Base-by-base conservation (phyloP, 2,888 invertebrate species). In the Siphlonurus alternatus region DNA sequence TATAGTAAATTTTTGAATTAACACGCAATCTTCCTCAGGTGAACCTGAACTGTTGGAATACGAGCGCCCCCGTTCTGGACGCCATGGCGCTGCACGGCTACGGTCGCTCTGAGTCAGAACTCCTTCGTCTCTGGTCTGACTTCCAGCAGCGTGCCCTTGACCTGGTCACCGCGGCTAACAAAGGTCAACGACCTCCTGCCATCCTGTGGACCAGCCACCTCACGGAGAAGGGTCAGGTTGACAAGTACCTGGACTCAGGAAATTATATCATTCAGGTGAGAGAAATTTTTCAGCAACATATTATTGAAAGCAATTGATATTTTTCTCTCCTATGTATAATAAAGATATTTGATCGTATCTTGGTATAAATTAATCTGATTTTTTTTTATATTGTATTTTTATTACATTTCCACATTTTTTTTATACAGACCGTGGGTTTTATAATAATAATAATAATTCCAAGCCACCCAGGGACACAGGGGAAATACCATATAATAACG, bases 151-250 rank as follows among this genome's bases (percentile, higher is more conserved):
- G 64, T 53, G 86, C 87, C 0, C 76, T 83, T 66, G 77, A 81
- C 0, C 80, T 77, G 66, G 78, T 84, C 56, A 81, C 79, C 61
- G 79, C 80, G 59, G 76, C 76, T 51, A 78, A 76, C 66, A 71
- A 68, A n/a, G 77, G 81, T 0, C 79, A 80, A 67, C 76, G 80
- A 65, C 72, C 86, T 1, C 85, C 87, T 3, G 69, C 68, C 19
- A 67, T 69, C 22, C 72, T 92, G 68, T 93, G 92, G 92, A 91
- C 91, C 0, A 91, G 90, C 71, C 84, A 83, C 0, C 74, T 93
- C 51, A 91, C 91, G 0, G 82, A 85, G 61, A 79, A 77, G 65
- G 78, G 80, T 18, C 82, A 84, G 70, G 76, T 90, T 7, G 80
- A 82, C 2, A 73, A 85, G 22, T 85, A 81, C 73, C 74, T 93